These are phyloP conservation scores for Cephus runcator DNA, from an alignment of 2,888 invertebrate species.

Conservation along the genomic window DNA sequence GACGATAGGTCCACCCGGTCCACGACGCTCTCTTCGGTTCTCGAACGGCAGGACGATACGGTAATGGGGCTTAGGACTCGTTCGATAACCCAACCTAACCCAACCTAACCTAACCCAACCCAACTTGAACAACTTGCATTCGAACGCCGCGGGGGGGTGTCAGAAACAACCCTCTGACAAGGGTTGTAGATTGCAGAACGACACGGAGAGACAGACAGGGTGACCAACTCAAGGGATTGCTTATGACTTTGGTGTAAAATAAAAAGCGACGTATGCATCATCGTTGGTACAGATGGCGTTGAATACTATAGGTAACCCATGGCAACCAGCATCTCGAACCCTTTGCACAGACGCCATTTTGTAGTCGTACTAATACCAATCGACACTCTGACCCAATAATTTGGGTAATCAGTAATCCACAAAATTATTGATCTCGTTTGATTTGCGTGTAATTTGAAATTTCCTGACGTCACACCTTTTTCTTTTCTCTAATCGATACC, in stretches of 20 bases:
- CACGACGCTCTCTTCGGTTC: no score
- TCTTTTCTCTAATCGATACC: no score
- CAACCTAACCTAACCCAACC: conserved; percentile 23
- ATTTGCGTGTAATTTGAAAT: background rate
- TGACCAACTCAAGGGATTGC: conserved; percentile 13
- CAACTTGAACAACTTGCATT: conserved; percentile 11
- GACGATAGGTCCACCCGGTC: conserved; percentile 8
- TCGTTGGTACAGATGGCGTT: conserved; percentile 24
- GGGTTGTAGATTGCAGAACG: background rate
- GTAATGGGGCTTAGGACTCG: background rate
- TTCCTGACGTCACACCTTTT: background rate
- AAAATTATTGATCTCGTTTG: background rate
- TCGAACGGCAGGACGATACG: no score
- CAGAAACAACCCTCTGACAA: conserved; percentile 10
- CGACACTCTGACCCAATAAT: background rate
- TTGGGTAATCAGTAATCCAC: background rate
- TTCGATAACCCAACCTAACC: conserved; percentile 20
- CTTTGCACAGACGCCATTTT: background rate
- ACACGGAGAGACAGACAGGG: background rate
- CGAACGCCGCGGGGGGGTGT: conserved; percentile 19
- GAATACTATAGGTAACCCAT: background rate
- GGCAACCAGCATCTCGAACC: background rate
- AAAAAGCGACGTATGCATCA: conserved; percentile 19
- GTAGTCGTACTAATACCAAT: background rate
- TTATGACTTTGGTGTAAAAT: conserved; percentile 15